phyloP scores from a whole-genome alignment of 2,113 vertebrate genomes.

The Tamias sibiricus region DNA sequence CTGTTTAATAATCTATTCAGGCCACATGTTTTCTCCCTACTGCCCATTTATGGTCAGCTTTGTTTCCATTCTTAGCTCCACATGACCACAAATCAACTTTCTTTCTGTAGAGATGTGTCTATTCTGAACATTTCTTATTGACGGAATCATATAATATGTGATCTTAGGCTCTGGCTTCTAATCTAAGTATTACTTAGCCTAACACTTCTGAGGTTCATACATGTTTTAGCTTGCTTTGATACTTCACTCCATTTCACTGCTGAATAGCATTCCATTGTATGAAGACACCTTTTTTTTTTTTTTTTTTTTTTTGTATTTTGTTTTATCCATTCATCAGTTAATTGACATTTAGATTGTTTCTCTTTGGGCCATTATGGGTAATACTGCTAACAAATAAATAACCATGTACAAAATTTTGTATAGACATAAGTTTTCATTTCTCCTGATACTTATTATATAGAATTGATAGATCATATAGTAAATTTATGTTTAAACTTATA shows the following conservation, averaged over 20 bases:
- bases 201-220: neutral
- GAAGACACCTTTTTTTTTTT: neutral
- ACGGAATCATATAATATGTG: neutral
- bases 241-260: neutral
- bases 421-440: neutral
- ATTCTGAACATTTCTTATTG: neutral
- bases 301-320: neutral
- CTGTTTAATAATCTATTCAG: slow-evolving; percentile 16
- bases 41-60: neutral
- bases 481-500: slow-evolving; percentile 41
- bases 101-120: neutral
- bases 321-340: neutral
- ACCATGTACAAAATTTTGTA: neutral
- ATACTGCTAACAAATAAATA: neutral
- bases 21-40: neutral
- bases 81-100: neutral
- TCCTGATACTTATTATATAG: neutral
- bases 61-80: neutral
- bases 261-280: slow-evolving; percentile 5
- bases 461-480: neutral
- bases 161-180: slow-evolving; percentile 3
- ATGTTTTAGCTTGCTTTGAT: neutral
- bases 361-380: neutral
- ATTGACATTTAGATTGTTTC: slow-evolving; percentile 6
- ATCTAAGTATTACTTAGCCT: slow-evolving; percentile 2